These are phyloP conservation scores for Gopherus flavomarginatus DNA, from an alignment of 2,113 vertebrate species.

Conservation along the genomic window DNA sequence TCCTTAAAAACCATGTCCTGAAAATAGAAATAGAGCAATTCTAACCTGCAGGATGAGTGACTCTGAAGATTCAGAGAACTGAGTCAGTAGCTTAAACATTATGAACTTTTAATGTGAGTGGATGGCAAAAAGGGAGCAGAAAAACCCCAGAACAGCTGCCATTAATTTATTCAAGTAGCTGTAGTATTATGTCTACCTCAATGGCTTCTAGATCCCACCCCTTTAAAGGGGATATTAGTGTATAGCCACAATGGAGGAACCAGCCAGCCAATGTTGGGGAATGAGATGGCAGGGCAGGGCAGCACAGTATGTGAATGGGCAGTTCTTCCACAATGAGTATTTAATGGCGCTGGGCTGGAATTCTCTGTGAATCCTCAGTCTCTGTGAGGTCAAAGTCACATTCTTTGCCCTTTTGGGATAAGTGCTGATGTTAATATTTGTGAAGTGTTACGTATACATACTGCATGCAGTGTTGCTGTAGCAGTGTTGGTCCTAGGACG, in stretches of 20 bases:
- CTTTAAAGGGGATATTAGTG: neutral
- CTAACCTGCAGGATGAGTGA: neutral
- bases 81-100: neutral
- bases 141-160: neutral
- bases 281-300: neutral
- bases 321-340: neutral
- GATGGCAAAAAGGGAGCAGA: neutral
- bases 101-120: neutral
- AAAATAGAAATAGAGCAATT: neutral
- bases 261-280: neutral
- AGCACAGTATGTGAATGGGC: fast-evolving
- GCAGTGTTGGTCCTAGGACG: neutral
- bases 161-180: neutral
- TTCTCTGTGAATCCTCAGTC: neutral
- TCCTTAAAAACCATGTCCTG: neutral
- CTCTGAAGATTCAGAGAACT: neutral
- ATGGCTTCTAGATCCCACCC: neutral
- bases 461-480: neutral
- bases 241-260: neutral
- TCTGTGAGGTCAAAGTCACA: neutral
- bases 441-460: neutral
- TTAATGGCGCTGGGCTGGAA: neutral
- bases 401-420: neutral
- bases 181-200: neutral
- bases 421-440: neutral